Conservation (phyloP, 2,888 invertebrate species). For the Drosophila nr. fundita region DNA sequence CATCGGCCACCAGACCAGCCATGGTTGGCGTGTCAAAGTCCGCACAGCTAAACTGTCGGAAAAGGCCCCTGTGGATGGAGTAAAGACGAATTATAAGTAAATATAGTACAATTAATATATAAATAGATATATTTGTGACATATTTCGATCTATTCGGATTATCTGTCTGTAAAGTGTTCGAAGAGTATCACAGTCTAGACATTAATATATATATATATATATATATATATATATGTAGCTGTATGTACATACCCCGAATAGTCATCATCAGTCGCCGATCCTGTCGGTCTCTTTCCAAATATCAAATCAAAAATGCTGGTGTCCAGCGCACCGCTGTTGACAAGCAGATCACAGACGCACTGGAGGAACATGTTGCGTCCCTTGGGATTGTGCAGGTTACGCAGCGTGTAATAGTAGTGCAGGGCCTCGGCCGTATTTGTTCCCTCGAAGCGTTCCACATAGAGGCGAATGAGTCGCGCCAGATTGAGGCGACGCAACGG, state of each 20-base stretch:
- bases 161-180: too few species aligned
- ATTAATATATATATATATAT: neutral
- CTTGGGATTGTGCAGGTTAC: constrained; percentile 91
- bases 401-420: constrained; percentile 90
- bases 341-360: constrained; percentile 92
- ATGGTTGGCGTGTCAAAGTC: constrained; percentile 88
- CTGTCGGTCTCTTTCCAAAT: constrained; percentile 89
- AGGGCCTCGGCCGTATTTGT: constrained; percentile 96
- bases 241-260: constrained; percentile 31
- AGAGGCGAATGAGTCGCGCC: constrained; percentile 93
- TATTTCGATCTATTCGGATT: too few species aligned
- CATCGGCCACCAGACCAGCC: constrained; percentile 88
- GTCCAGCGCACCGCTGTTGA: constrained; percentile 88
- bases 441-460: constrained; percentile 95
- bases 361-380: constrained; percentile 94
- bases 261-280: constrained; percentile 85
- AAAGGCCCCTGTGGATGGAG: constrained; percentile 87
- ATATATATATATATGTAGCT: neutral
- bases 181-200: neutral
- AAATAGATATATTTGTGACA: too few species aligned
- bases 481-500: constrained; percentile 94
- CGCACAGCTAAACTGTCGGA: constrained; percentile 91
- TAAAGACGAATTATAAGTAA: neutral
- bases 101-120: neutral
- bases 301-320: constrained; percentile 91